phyloP scores from a whole-genome alignment of 2,113 vertebrate species.

The Mirza zaza region DNA sequence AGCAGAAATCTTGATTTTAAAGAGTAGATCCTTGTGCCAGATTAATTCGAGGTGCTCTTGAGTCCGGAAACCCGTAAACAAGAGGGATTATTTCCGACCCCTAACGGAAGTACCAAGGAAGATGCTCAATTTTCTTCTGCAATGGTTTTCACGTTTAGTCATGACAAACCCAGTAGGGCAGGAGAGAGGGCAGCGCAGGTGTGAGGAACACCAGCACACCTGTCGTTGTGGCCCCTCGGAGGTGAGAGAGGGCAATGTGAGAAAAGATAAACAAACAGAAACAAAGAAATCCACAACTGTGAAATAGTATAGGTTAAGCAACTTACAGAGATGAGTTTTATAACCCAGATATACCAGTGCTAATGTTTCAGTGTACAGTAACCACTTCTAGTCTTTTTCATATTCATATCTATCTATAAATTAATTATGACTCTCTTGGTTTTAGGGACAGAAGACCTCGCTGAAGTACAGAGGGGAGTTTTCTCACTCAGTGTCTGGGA shows the following conservation, averaged over 20 bases:
- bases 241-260: neutral
- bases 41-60: neutral
- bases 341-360: neutral
- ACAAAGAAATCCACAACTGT: neutral
- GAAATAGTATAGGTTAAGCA: neutral
- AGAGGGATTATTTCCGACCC: neutral
- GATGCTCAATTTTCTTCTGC: neutral
- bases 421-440: neutral
- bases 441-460: neutral
- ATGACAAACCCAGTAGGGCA: neutral
- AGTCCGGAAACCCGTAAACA: neutral
- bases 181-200: neutral
- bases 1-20: neutral
- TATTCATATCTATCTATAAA: neutral
- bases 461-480: neutral
- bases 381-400: neutral
- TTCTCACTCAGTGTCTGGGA: neutral
- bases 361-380: neutral
- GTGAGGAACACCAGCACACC: fast-evolving
- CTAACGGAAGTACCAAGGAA: neutral
- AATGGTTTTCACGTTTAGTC: neutral
- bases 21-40: neutral
- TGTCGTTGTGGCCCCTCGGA: neutral
- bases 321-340: neutral
- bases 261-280: neutral